Conservation (phyloP, 2,113 vertebrate species). For the Ciconia stormi region DNA sequence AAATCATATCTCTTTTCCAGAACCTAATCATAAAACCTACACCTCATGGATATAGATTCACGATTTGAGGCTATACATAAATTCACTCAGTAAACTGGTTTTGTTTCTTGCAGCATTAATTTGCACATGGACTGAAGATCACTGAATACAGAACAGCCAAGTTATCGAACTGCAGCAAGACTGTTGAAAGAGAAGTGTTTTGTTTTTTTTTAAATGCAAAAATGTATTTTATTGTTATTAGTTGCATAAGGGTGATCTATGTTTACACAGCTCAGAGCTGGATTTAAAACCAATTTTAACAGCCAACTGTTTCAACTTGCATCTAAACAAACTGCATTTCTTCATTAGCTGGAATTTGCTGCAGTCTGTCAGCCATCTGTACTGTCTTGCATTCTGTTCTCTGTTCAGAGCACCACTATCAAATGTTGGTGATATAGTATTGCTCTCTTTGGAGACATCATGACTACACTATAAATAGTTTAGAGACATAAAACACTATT, state of each 20-base stretch:
- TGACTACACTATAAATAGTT: constrained; percentile 57
- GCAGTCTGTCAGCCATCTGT: constrained; percentile 70
- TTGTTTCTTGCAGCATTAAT: constrained; percentile 63
- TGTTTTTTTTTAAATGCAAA: neutral
- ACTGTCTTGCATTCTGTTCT: constrained; percentile 62
- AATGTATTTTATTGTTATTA: constrained; percentile 59
- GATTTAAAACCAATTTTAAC: constrained; percentile 47
- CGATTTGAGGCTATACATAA: constrained; percentile 4
- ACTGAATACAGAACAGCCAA: constrained; percentile 40
- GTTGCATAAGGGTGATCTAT: constrained; percentile 33
- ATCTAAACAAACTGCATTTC: constrained; percentile 68
- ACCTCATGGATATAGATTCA: neutral
- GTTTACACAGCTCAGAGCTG: constrained; percentile 65
- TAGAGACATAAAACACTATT: constrained; percentile 32
- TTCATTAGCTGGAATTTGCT: constrained; percentile 70
- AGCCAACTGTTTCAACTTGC: constrained; percentile 56
- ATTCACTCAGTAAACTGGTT: constrained; percentile 38
- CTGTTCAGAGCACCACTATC: constrained; percentile 48
- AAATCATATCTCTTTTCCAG: neutral
- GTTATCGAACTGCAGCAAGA: constrained; percentile 49
- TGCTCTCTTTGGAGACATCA: constrained; percentile 65
- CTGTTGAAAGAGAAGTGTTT: neutral
- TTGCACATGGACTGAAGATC: constrained; percentile 29
- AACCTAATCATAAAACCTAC: neutral
- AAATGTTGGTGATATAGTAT: constrained; percentile 58